Conservation (phyloP, 2,888 invertebrate genomes). For the Myopa testacea region DNA sequence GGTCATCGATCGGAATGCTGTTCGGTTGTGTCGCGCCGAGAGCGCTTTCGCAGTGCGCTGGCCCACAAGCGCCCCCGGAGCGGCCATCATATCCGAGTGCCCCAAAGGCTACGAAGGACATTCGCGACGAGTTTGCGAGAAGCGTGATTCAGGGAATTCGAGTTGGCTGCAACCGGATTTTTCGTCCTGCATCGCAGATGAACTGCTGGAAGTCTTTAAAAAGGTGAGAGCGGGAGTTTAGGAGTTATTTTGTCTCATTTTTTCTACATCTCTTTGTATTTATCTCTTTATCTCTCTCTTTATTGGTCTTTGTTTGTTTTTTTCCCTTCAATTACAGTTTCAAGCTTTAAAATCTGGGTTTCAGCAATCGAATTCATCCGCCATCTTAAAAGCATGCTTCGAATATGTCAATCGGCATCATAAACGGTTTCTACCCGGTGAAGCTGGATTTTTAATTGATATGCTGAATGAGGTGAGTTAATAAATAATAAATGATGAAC, state of each 20-base stretch:
- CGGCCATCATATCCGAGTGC: constrained; percentile 74
- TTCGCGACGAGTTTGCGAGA: constrained; percentile 72
- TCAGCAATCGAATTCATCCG: constrained; percentile 67
- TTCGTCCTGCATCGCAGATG: constrained; percentile 77
- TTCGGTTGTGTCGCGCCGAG: constrained; percentile 72
- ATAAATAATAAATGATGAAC: not conserved
- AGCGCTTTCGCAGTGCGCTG: constrained; percentile 73
- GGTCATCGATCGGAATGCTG: constrained; percentile 73
- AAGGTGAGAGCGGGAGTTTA: constrained; percentile 56
- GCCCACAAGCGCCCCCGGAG: constrained; percentile 80
- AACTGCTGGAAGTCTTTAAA: constrained; percentile 74
- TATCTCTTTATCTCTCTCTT: not conserved
- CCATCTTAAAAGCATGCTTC: constrained; percentile 65
- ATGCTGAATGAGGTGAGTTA: constrained; percentile 65
- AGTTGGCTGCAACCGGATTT: constrained; percentile 84
- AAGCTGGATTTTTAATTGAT: constrained; percentile 66
- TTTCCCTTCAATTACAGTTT: constrained; percentile 50
- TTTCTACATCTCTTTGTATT: not conserved
- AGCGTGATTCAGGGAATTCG: constrained; percentile 74
- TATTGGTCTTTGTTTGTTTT: constrained; percentile 10
- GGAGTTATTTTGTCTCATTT: not conserved
- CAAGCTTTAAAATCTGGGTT: constrained; percentile 65
- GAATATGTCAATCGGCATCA: constrained; percentile 63
- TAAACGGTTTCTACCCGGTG: constrained; percentile 66
- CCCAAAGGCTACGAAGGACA: constrained; percentile 72